A percentile compares a stretch with the other conserved stretches of the same genome.
Conservation (phyloP, 2,888 invertebrate species). For the Mythimna lalbum region DNA sequence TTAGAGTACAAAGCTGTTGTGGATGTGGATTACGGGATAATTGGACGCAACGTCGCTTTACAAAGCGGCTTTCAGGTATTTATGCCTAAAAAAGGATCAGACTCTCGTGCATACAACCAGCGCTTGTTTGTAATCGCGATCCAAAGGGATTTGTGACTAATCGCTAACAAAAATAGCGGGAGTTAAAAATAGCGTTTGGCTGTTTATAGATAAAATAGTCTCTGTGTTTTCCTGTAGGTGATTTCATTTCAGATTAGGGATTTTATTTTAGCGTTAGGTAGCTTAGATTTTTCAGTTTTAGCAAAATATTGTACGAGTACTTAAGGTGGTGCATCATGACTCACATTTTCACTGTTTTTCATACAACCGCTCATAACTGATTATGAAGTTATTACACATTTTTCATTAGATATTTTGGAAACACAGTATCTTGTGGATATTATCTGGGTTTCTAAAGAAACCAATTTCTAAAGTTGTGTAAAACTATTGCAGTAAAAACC, state of each 20-base stretch:
- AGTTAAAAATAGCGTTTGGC: constrained; percentile 25
- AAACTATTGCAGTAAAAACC: too few relatives aligned
- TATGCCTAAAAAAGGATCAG: constrained; percentile 63
- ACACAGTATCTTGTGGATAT: too few relatives aligned
- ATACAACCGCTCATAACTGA: too few relatives aligned
- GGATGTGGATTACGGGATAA: constrained; percentile 77
- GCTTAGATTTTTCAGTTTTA: too few relatives aligned
- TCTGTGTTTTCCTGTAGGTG: constrained; percentile 9
- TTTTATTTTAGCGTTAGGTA: background rate
- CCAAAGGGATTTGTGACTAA: constrained; percentile 61
- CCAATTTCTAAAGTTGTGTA: too few relatives aligned
- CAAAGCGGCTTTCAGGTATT: constrained; percentile 72
- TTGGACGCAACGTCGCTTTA: constrained; percentile 69
- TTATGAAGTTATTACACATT: too few relatives aligned
- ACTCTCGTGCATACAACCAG: constrained; percentile 57
- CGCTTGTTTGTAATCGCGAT: constrained; percentile 64
- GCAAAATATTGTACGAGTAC: too few relatives aligned
- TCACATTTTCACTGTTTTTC: too few relatives aligned
- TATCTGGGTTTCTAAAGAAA: too few relatives aligned
- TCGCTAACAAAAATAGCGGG: constrained; percentile 51
- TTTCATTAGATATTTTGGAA: too few relatives aligned
- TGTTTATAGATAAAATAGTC: constrained; percentile 1
- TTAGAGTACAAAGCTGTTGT: constrained; percentile 71
- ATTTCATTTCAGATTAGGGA: background rate
- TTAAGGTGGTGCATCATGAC: too few relatives aligned